Evolutionary conservation across 2,113 vertebrate genomes (phyloP), one percentile per base, ranked within the genome.

Genomic region (Thomomys bottae): DNA sequence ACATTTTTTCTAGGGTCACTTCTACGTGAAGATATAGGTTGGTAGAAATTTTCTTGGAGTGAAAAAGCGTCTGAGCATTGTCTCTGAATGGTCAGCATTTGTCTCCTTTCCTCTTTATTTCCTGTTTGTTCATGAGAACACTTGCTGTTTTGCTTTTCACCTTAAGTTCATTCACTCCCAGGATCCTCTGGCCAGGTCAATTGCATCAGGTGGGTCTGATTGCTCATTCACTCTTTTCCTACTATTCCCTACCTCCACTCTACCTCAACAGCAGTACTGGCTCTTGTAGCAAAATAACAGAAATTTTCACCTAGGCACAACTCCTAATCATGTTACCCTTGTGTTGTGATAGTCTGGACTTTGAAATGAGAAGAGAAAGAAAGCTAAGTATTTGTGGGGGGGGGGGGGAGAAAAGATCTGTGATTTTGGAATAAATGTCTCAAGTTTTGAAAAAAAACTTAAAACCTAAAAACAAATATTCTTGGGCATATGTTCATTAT

Each of bases 321-420:
- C 34, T 67, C 28, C 8, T 5, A 1, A 18, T 72, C 80, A 38
- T 87, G 21, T 45, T 10, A 15, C n/a, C 40, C 38, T 36, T 57
- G 49, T 23, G 2, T 30, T 71, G 8, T 54, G 32, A 64, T 38
- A 68, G 64, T 70, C 57, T 59, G 14, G 42, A 1, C 30, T 89
- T 89, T 91, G 77, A 30, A 91, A 78, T 7, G 32, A 93, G 28
- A 93, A 42, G 40, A 85, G 40, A 85, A 32, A 85, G 38, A 90
- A 89, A 82, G 61, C 15, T 75, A 85, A 70, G 28, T 23, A 81
- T 93, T 87, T 70, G 23, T 64, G n/a, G n/a, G n/a, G n/a, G n/a
- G n/a, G n/a, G n/a, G n/a, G n/a, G n/a, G n/a, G n/a, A n/a, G n/a
- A n/a, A 32, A 84, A 82, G 73, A 78, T 57, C 32, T 71, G 34